A percentile compares a stretch with the other conserved stretches of the same genome.
phyloP scores from a whole-genome alignment of 2,113 vertebrate species.

The Rousettus leschenaultii region DNA sequence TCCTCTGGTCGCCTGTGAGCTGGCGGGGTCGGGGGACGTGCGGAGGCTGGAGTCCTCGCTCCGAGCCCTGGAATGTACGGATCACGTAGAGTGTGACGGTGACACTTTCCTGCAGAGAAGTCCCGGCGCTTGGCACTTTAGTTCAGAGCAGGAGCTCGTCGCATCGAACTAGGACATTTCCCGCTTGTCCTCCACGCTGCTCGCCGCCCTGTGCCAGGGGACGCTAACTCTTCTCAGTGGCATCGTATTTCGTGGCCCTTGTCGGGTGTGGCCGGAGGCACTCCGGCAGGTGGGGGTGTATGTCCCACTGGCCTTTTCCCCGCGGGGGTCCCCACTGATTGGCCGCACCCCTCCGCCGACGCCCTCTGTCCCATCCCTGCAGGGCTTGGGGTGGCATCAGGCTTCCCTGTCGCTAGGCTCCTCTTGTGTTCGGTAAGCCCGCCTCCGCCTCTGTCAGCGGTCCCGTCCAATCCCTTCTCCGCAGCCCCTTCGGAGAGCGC shows the following conservation, averaged over 20 bases:
- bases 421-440: too few species aligned
- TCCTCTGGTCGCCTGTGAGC: too few species aligned
- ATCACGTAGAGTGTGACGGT: not conserved
- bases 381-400: not conserved
- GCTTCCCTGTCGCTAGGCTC: not conserved
- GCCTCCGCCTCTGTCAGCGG: not conserved
- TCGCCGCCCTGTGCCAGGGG: rapidly evolving
- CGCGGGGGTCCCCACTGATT: rapidly evolving
- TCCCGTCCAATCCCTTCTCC: rapidly evolving
- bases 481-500: not conserved
- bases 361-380: not conserved
- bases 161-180: not conserved
- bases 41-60: too few species aligned
- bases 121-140: rapidly evolving
- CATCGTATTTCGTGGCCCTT: rapidly evolving
- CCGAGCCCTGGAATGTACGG: rapidly evolving
- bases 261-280: not conserved
- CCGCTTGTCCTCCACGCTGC: not conserved
- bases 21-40: rapidly evolving
- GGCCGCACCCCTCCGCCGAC: rapidly evolving
- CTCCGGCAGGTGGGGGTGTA: rapidly evolving
- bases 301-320: too few species aligned
- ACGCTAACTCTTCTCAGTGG: not conserved
- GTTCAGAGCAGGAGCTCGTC: not conserved
- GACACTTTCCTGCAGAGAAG: not conserved